Base-by-base conservation (phyloP, 2,888 invertebrate genomes). In the Tineola bisselliella region DNA sequence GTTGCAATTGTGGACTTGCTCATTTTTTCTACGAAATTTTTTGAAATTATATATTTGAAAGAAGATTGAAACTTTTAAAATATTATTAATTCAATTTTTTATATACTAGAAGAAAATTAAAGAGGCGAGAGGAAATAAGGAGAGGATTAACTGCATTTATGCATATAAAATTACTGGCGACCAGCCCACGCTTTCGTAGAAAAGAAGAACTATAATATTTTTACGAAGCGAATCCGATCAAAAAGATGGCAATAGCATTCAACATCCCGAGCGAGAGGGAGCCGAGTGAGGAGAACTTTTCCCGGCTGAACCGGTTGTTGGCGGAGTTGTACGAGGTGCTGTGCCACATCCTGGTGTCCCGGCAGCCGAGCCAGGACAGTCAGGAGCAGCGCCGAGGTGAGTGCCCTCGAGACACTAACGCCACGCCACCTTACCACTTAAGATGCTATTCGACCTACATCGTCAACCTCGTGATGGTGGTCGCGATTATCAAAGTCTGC, bases 381-480 rank as follows among this genome's bases (percentile, higher is more conserved):
- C 84, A 81, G 75, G 84, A 84, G 66, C 25, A 11, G 18, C 56
- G 54, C 56, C 83, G 86, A 87, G 86, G 87, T 86, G 86, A 86
- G 87, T 87, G 86, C 77, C 84, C 84, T 73, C 81, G 80, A 67
- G 84, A 79, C 74, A 77, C 79, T 76, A 81, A 76, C 76, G 75
- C 62, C 44, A 57, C 83, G 79, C 86, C 87, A 86, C 87, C 84
- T 78, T 83, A 83, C 81, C 79, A 86, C 80, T 86, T 87, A 84
- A 87, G 87, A 84, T 86, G 87, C 87, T 87, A 87, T 86, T 86
- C 87, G 86, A 87, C 86, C 81, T 84, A 87, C 86, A 87, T 87
- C 77, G 87, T 87, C 74, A 86, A 87, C 76, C 76, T 87, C 66
- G 83, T 87, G 72, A 86, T 87, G 87, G 87, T 87, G 61, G 83